Percentiles rank a stretch among this genome's conserved stretches.
Conservation (phyloP, 2,797 vertebrate species). For the Cuniculus paca region DNA sequence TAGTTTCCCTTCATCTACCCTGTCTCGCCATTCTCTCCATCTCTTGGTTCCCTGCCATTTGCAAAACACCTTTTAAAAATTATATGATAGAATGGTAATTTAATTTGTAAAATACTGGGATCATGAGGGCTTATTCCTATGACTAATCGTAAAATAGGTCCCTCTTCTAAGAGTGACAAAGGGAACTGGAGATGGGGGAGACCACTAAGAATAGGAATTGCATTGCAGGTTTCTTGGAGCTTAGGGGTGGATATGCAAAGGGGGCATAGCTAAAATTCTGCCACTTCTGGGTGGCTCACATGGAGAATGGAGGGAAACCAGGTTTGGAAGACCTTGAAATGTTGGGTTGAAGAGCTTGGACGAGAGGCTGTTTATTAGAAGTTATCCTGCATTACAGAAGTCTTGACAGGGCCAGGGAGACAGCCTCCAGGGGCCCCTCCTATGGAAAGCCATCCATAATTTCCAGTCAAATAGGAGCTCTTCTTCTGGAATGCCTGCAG, state of each 20-base stretch:
- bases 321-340: constrained; percentile 8
- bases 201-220: background rate
- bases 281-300: background rate
- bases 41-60: background rate
- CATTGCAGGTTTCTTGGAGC: background rate
- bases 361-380: background rate
- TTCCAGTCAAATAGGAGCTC: background rate
- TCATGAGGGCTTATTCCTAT: background rate
- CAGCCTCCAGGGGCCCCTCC: background rate
- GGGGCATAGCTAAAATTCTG: background rate
- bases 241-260: background rate
- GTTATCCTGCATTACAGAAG: background rate
- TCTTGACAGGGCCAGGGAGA: background rate
- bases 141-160: constrained; percentile 18
- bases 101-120: constrained; percentile 12
- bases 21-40: background rate
- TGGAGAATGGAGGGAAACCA: background rate
- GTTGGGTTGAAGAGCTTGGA: constrained; percentile 17
- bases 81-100: background rate
- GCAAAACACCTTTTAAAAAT: background rate
- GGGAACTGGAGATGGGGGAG: background rate
- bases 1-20: background rate
- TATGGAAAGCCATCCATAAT: background rate
- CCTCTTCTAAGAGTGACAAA: background rate
- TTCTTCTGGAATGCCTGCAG: background rate